Evolutionary conservation across 2,113 vertebrate species (phyloP).

Genomic region (Microtus pennsylvanicus): DNA sequence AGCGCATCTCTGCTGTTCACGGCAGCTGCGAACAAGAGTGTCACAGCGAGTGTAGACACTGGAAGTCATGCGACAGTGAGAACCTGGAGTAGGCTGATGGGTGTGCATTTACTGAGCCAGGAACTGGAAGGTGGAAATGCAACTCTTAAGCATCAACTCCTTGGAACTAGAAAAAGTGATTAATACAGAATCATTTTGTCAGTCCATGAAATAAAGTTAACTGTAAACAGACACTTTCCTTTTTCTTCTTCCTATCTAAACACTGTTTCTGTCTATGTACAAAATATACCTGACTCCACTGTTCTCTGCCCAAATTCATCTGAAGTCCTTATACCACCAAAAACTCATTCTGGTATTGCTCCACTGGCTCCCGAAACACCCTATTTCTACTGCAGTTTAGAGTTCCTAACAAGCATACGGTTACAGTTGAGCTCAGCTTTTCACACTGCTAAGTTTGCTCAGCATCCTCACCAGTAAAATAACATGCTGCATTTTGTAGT

Average conservation of each 20-base stretch:
- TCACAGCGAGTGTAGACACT: constrained; percentile 47
- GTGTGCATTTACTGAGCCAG: constrained; percentile 18
- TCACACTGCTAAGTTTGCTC: constrained; percentile 57
- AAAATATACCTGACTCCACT: constrained; percentile 54
- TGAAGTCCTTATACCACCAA: constrained; percentile 14
- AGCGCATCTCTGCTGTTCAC: not conserved
- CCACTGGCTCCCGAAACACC: not conserved
- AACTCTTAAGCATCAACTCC: constrained; percentile 38
- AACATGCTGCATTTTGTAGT: constrained; percentile 50
- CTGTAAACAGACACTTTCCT: constrained; percentile 72
- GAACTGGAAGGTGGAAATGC: constrained; percentile 21
- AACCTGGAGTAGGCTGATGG: constrained; percentile 34
- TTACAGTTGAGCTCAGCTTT: constrained; percentile 46
- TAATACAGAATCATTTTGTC: constrained; percentile 65
- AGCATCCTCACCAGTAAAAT: constrained; percentile 52
- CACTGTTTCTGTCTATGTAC: constrained; percentile 55
- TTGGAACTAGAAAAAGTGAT: constrained; percentile 69
- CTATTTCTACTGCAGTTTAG: constrained; percentile 26
- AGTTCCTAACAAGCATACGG: constrained; percentile 33
- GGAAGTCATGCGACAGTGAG: constrained; percentile 63
- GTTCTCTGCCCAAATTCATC: not conserved
- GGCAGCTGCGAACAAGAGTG: constrained; percentile 66
- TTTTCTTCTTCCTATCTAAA: constrained; percentile 42
- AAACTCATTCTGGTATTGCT: constrained; percentile 8
- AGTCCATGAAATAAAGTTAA: constrained; percentile 69